These are phyloP conservation scores for Caranx ignobilis DNA, from an alignment of 2,113 vertebrate species.

Conservation along the genomic window DNA sequence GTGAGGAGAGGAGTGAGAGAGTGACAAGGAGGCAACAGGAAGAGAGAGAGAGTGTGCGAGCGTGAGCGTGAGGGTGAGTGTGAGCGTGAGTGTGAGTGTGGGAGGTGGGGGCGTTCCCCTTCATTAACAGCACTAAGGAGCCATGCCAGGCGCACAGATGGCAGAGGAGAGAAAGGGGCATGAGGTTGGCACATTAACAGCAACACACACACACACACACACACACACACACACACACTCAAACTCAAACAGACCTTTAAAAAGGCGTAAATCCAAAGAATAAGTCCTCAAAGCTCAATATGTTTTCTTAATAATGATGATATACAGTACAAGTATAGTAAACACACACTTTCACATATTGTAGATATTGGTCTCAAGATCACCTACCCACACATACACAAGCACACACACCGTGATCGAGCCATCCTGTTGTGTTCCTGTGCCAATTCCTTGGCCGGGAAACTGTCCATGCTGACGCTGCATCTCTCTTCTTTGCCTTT, in stretches of 20 bases:
- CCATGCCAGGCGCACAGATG: constrained; percentile 78
- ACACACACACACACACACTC: constrained; percentile 2
- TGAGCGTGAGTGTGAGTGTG: background rate
- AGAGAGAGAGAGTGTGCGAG: background rate
- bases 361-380: background rate
- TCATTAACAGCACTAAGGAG: constrained; percentile 66
- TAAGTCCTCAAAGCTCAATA: constrained; percentile 27
- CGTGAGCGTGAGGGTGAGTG: background rate
- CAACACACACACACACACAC: constrained; percentile 28
- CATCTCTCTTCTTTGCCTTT: constrained; percentile 31
- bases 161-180: constrained; percentile 57
- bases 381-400: background rate
- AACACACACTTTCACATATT: background rate
- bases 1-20: constrained; percentile 23
- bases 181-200: constrained; percentile 54
- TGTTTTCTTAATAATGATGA: constrained; percentile 13
- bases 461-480: constrained; percentile 54
- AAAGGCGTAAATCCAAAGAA: constrained; percentile 27
- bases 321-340: constrained; percentile 10
- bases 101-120: constrained; percentile 54
- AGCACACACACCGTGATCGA: constrained; percentile 4
- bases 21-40: constrained; percentile 11
- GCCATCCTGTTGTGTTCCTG: background rate
- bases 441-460: constrained; percentile 23
- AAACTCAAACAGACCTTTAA: background rate